phyloP scores from a whole-genome alignment of 2,888 invertebrate genomes.

The Tenthredo amoena region DNA sequence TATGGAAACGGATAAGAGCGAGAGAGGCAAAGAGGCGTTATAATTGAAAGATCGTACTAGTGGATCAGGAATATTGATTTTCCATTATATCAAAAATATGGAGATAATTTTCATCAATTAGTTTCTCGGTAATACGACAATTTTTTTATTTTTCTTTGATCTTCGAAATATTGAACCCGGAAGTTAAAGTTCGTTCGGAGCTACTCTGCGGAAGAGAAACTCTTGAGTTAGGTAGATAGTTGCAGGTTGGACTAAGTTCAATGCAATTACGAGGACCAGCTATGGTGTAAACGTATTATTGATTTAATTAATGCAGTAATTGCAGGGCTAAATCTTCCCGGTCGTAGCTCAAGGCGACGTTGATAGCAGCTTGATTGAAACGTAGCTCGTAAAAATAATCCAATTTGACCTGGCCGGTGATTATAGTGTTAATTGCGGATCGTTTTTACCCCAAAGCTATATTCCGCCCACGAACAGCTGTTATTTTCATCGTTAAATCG shows the following conservation, averaged over 20 bases:
- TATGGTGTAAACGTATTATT: constrained; percentile 54
- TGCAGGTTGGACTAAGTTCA: constrained; percentile 18
- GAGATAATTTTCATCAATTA: background rate
- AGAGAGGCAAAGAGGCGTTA: background rate
- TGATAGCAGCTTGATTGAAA: constrained; percentile 75
- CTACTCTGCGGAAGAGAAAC: background rate
- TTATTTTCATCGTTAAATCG: constrained; percentile 29
- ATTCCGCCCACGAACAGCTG: constrained; percentile 24
- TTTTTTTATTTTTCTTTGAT: background rate
- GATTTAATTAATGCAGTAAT: constrained; percentile 76
- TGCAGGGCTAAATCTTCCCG: constrained; percentile 75
- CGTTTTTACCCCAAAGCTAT: constrained; percentile 66
- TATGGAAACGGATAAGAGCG: background rate
- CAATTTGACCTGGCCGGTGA: constrained; percentile 72
- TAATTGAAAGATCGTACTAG: constrained; percentile 28
- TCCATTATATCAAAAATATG: background rate
- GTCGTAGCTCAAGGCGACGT: constrained; percentile 75
- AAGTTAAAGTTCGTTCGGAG: background rate
- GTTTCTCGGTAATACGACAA: background rate
- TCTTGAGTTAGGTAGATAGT: background rate
- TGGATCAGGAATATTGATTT: background rate
- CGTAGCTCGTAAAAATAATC: constrained; percentile 76
- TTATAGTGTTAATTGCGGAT: constrained; percentile 76
- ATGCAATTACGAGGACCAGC: constrained; percentile 40
- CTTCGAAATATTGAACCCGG: background rate